Conservation (phyloP, 2,888 invertebrate species). For the Tipula helvola region DNA sequence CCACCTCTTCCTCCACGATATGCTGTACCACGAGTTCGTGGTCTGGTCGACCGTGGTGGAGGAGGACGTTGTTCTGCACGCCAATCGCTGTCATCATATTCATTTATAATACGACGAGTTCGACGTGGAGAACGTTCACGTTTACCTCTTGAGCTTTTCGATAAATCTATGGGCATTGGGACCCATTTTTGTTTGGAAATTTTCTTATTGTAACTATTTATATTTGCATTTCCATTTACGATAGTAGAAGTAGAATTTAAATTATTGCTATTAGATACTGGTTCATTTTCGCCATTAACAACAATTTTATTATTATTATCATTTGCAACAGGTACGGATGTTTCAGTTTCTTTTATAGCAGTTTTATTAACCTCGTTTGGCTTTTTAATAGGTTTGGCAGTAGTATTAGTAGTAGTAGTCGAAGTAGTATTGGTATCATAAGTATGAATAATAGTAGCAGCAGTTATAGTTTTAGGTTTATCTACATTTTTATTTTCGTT, state of each 20-base stretch:
- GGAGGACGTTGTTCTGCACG: constrained; percentile 24
- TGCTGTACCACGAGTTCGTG: constrained; percentile 30
- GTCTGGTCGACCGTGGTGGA: constrained; percentile 29
- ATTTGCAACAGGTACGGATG: constrained; percentile 14
- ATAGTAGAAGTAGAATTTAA: neutral
- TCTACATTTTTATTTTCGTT: neutral
- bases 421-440: no score
- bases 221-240: neutral
- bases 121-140: constrained; percentile 38
- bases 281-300: constrained; percentile 18
- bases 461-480: neutral
- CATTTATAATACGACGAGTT: neutral
- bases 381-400: neutral
- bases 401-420: neutral
- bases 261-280: neutral
- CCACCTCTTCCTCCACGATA: constrained; percentile 37
- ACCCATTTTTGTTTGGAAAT: constrained; percentile 71
- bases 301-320: constrained; percentile 12
- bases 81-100: constrained; percentile 34
- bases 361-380: neutral
- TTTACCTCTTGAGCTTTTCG: constrained; percentile 51
- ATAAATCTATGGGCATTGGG: constrained; percentile 73
- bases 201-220: constrained; percentile 26
- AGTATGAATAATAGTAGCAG: neutral
- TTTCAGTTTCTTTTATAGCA: constrained; percentile 10